Evolutionary conservation across 2,113 vertebrate species (phyloP), one percentile per base, ranked within the genome.

Genomic region (Percopsis transmontana): DNA sequence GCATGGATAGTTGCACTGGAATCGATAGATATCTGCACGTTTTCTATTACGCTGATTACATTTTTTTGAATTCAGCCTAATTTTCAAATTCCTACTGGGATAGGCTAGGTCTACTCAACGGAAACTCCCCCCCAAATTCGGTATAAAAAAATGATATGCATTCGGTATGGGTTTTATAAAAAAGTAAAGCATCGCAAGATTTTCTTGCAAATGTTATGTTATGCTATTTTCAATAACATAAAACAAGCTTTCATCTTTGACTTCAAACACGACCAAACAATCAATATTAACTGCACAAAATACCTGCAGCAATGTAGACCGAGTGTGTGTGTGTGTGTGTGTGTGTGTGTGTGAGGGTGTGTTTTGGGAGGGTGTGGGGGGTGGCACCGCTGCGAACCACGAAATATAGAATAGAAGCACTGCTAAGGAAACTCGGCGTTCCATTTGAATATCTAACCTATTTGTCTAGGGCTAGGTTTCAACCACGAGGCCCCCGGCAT

Each of bases 311-410:
- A 66, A 80, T 78, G 61, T 19, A 76, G 75, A 83, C 65, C 65
- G 52, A 3, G 18, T 50, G 47, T 50, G 16, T 19, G 47, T 50
- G 47, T 19, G 1, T 18, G n/a, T 8, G 15, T 20, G 18, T 50
- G 47, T 8, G 47, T 50, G 47, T 50, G 47, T 10, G 18, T 19
- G 47, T 20, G 71, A 68, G 58, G 66, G 79, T 72, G 80, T 76
- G n/a, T n/a, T n/a, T n/a, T n/a, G n/a, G n/a, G n/a, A 77, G 80
- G 80, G 82, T 89, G 85, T 80, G 75, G 58, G 84, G 82, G 27
- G 27, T 33, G 27, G 27, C 27, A 33, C 27, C 74, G 80, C 66
- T 80, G 60, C 58, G 57, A 76, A 79, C 70, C 58, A 16, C 73
- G 69, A 80, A 79, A 44, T 40, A n/a, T 16, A 61, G 42, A 40